Base-by-base conservation (phyloP, 2,888 invertebrate genomes). In the Oxystoma pomonae region DNA sequence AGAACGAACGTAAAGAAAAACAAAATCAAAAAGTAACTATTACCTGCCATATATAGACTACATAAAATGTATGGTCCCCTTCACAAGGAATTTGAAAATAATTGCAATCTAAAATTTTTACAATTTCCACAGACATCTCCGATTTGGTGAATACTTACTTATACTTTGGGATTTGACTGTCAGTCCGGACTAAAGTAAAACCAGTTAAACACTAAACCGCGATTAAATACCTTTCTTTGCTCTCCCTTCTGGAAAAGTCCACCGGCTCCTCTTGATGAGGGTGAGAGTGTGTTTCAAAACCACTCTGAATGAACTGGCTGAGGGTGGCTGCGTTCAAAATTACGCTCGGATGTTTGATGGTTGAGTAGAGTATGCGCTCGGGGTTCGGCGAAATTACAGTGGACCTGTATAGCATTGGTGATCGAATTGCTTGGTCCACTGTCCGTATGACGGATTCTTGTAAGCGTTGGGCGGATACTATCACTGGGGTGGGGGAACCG, bases 351-450 rank as follows among this genome's bases (percentile, higher is more conserved):
- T 79, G 80, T 68, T 80, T 78, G 22, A 80, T 74, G 9, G 77
- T 79, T 2, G 80, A 77, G 67, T 80, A 80, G 7, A 80, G 68
- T 17, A 80, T 68, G 50, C 81, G 80, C 72, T 84, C 83, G n/a
- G 84, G 84, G 73, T 84, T 84, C 7, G 84, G 83, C 0, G 84
- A 84, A 65, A 84, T 84, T 0, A 84, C 84, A 1, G 84, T 83
- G 0, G 83, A 83, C 65, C 82, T 74, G 65, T 82, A 82, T 16
- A 82, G 76, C 78, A 82, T 77, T 17, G 81, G 80, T 0, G 82
- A 78, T 50, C 76, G 65, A 2, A 76, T 68, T 1, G 74, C 60
- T 16, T 64, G 60, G 12, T 55, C 16, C 12, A 57, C 55, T 9
- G 58, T 51, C 5, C 60, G 64, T 12, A 67, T 77, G 7, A 77